phyloP scores from a whole-genome alignment of 2,113 vertebrate species.

The Genyomyrus donnyi region DNA sequence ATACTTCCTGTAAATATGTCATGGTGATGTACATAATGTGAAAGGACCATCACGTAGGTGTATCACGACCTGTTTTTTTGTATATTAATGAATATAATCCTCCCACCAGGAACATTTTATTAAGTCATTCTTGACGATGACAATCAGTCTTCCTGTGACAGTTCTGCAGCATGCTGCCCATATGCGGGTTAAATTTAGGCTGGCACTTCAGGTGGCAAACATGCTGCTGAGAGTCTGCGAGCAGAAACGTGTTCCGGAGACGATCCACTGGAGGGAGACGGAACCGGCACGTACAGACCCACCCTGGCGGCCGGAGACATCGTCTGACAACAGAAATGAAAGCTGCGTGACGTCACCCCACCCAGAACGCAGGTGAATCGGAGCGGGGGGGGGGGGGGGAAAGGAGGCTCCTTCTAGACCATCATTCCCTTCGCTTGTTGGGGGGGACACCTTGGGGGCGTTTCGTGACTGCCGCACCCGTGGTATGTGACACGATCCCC shows the following conservation, averaged over 20 bases:
- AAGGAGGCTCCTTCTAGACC: neutral
- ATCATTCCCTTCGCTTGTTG: slow-evolving; percentile 41
- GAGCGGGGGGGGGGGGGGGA: neutral
- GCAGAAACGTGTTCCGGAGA: neutral
- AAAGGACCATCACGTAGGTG: neutral
- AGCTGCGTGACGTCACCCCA: neutral
- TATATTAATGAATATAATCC: neutral
- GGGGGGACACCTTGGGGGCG: slow-evolving; percentile 65
- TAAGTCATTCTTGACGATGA: neutral
- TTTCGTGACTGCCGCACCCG: neutral
- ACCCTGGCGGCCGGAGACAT: neutral
- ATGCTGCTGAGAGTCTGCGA: neutral
- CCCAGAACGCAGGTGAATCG: neutral
- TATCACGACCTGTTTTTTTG: neutral
- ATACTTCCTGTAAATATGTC: neutral
- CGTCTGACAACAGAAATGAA: neutral
- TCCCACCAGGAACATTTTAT: neutral
- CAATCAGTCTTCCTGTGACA: neutral
- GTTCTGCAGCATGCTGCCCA: neutral
- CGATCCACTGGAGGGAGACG: neutral
- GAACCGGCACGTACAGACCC: neutral
- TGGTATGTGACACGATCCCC: slow-evolving; percentile 33
- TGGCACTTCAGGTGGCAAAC: neutral
- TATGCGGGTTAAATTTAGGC: neutral
- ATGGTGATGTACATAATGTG: neutral